phyloP scores from a whole-genome alignment of 2,888 invertebrate species.

The Apodemia zela region DNA sequence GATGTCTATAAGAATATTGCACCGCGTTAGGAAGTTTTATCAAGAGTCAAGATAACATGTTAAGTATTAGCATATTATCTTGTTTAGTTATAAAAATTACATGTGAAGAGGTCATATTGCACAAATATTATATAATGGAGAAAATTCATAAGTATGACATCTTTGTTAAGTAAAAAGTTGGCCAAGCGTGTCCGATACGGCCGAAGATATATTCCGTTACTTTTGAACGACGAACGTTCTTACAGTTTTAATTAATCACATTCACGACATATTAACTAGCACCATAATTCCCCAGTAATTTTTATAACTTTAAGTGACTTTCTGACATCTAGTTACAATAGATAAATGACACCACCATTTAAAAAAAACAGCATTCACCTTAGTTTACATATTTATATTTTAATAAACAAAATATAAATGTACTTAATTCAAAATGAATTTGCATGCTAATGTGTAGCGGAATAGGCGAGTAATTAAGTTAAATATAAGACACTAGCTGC shows the following conservation, averaged over 20 bases:
- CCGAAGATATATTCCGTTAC: not conserved
- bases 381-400: too few relatives aligned
- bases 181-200: conserved; percentile 3
- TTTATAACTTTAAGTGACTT: too few relatives aligned
- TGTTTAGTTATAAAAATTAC: not conserved
- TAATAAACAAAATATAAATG: too few relatives aligned
- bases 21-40: not conserved
- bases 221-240: not conserved
- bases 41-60: not conserved
- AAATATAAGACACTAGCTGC: too few relatives aligned
- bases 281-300: too few relatives aligned
- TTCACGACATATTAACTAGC: too few relatives aligned
- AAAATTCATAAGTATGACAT: conserved; percentile 6
- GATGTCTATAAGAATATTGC: not conserved
- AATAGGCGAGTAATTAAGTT: too few relatives aligned
- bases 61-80: not conserved
- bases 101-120: not conserved
- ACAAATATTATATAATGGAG: conserved; percentile 14
- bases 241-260: not conserved
- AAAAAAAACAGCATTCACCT: too few relatives aligned
- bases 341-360: too few relatives aligned
- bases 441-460: too few relatives aligned
- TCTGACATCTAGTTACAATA: too few relatives aligned
- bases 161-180: conserved; percentile 13
- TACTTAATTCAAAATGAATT: too few relatives aligned